Evolutionary conservation across 2,797 vertebrate species (phyloP).

Genomic region (Tapirus indicus): DNA sequence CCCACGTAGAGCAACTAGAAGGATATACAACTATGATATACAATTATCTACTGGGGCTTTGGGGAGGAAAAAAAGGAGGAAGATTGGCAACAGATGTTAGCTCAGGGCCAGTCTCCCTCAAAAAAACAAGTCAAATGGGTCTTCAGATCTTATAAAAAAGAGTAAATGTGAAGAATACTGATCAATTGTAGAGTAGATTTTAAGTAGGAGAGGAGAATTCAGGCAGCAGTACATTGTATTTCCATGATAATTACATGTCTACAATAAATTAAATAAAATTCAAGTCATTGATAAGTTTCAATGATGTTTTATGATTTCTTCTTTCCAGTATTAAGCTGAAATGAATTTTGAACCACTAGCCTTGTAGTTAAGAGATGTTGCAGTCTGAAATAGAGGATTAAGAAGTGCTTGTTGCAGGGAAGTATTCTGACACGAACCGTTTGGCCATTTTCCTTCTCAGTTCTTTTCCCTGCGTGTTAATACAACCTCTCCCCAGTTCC

Average conservation of each 20-base stretch:
- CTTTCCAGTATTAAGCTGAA: neutral
- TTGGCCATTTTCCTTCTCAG: neutral
- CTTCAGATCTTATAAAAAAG: too few species aligned
- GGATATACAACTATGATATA: too few species aligned
- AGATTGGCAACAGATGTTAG: too few species aligned
- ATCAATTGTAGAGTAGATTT: neutral
- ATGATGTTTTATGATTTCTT: neutral
- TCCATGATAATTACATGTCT: neutral
- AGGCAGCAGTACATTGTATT: neutral
- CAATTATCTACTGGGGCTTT: too few species aligned
- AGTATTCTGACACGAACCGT: rapidly evolving
- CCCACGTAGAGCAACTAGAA: too few species aligned
- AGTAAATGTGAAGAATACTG: neutral
- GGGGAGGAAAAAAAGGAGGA: too few species aligned
- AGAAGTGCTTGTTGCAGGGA: neutral
- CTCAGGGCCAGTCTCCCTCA: too few species aligned
- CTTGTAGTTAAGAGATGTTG: neutral
- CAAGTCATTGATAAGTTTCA: neutral
- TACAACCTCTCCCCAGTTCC: neutral
- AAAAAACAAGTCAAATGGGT: too few species aligned
- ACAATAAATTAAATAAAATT: neutral
- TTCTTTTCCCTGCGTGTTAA: neutral
- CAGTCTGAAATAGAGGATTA: neutral
- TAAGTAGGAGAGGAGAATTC: neutral
- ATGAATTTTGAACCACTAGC: neutral